Base-by-base conservation (phyloP, 2,113 vertebrate genomes). In the Stegastes partitus region DNA sequence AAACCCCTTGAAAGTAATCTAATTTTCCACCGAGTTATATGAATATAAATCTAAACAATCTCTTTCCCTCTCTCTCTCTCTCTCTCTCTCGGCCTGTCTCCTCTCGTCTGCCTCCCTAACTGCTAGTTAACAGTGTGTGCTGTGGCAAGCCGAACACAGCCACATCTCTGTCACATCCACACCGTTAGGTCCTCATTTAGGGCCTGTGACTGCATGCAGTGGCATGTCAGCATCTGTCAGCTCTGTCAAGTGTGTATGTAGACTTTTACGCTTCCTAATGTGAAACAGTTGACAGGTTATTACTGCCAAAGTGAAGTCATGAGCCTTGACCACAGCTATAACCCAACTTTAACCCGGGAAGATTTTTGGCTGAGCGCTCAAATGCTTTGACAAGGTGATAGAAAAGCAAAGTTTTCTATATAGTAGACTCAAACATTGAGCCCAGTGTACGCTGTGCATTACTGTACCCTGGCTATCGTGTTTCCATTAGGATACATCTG, bases 251-350 rank as follows among this genome's bases (percentile, higher is more conserved):
- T 87, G 85, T 84, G 75, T 85, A 87, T 91, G 91, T 88, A 85
- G 87, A 82, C 86, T 89, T 89, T 90, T 82, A 92, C 87, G 47
- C 85, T 82, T 78, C 88, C 83, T 88, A 88, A 92, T 92, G 82
- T 82, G 84, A 83, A 89, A 74, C 85, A 72, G 83, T 85, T 93
- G 91, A 92, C 89, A 92, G 91, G 90, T 92, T 92, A 91, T 93
- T 92, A 92, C 82, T 78, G 90, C 81, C 84, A 89, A 71, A 84
- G 74, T 87, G 74, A 77, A 88, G 89, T 86, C 86, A 76, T 85
- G 81, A 86, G 90, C 80, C 84, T 87, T 91, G 90, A 91, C 92
- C 91, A 87, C 71, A 66, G 74, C 80, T 62, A 45, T 75, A 88
- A 89, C 87, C 89, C 75, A 84, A 89, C 87, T 89, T 87, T 84